phyloP scores from a whole-genome alignment of 35 echinoderm and acorn worm species.

The Stichopus chloronotus region DNA sequence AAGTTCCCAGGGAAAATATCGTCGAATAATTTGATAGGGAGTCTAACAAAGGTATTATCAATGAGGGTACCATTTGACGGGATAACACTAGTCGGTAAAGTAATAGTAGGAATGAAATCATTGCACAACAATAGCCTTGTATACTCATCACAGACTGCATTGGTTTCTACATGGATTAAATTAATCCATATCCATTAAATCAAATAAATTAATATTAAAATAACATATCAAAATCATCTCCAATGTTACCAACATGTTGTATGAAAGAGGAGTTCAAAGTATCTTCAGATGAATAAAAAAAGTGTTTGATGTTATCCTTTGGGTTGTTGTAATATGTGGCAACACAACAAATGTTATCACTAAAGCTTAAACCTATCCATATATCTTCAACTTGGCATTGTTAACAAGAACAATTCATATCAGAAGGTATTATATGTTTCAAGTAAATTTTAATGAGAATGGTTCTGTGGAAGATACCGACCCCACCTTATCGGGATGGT shows the following conservation, averaged over 20 bases:
- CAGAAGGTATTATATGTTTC: neutral
- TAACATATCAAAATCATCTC: constrained; percentile 5
- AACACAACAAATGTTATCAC: constrained; percentile 10
- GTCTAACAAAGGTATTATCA: constrained; percentile 23
- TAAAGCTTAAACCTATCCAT: neutral
- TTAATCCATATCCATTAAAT: too few relatives aligned
- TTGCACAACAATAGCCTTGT: neutral
- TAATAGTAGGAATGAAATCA: too few relatives aligned
- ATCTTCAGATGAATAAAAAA: neutral
- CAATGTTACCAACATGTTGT: neutral
- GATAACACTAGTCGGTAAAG: neutral
- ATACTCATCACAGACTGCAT: neutral
- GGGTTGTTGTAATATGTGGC: neutral
- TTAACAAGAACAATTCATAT: constrained; percentile 13
- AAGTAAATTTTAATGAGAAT: neutral
- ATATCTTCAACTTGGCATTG: too few relatives aligned
- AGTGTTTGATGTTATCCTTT: neutral
- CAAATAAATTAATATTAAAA: too few relatives aligned
- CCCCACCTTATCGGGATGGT: neutral
- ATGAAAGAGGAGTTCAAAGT: neutral
- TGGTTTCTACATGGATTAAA: neutral
- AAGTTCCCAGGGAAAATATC: neutral
- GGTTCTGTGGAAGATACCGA: neutral
- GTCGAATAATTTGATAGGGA: neutral
- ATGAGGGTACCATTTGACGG: neutral